Percentiles rank a stretch among this genome's conserved stretches.
Evolutionary conservation across 2,113 vertebrate genomes (phyloP).

Genomic region (Lonchura striata): DNA sequence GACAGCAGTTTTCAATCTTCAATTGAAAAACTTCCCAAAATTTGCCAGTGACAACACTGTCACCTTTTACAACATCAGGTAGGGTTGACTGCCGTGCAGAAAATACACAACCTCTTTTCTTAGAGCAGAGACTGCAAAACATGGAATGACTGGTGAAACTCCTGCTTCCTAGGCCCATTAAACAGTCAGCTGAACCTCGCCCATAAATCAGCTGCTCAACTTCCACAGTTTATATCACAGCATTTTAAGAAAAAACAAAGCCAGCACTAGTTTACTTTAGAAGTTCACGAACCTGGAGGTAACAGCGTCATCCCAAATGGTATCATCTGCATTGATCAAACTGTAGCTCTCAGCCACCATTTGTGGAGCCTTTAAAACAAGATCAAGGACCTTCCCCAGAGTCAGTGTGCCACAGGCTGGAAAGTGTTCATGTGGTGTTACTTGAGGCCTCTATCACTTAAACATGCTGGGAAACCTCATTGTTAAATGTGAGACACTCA

Average conservation of each 20-base stretch:
- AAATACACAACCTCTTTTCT: not conserved
- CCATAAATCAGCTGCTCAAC: conserved; percentile 2
- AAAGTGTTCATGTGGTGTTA: not conserved
- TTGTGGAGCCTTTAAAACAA: not conserved
- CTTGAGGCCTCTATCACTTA: not conserved
- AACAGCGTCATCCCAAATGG: not conserved
- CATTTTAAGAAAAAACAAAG: conserved; percentile 28
- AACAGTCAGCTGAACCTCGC: not conserved
- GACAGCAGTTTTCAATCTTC: not conserved
- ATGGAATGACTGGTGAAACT: not conserved
- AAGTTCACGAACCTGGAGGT: conserved; percentile 34
- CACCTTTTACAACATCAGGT: accelerated
- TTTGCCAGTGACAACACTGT: not conserved
- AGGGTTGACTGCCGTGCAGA: accelerated
- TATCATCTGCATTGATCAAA: not conserved
- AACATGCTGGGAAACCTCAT: not conserved
- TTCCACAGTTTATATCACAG: not conserved
- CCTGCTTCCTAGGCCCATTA: not conserved
- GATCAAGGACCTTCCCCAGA: not conserved
- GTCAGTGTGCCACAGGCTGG: not conserved
- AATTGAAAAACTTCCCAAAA: not conserved
- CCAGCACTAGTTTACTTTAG: conserved; percentile 4
- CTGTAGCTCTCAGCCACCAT: not conserved
- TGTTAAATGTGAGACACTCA: not conserved
- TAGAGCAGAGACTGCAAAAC: not conserved